Base-by-base conservation (phyloP, 1,140 invertebrate species). In the Zaprionus camerounensis region DNA sequence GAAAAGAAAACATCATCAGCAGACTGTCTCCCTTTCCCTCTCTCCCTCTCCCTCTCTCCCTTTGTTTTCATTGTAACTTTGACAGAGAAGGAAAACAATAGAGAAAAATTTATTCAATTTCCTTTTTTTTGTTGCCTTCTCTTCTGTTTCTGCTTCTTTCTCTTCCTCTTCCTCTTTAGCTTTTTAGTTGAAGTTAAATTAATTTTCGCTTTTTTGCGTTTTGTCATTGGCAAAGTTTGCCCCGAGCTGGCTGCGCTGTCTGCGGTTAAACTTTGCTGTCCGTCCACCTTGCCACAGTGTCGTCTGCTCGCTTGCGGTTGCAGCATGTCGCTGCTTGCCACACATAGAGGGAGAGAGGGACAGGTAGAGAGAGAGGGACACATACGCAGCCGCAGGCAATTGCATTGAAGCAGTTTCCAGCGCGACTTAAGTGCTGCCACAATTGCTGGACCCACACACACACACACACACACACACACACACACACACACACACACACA, bases 391-490 rank as follows among this genome's bases (percentile, higher is more conserved):
- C 46, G 12, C 81, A 83, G 61, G 80, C 81, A 76, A 83, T 75
- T 80, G 80, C 83, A 78, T 80, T 86, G 76, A 26, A 80, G 62
- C 66, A 68, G 68, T 86, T 69, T 86, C 44, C 71, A 69, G 46
- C 67, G 62, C 82, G 44, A 36, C 41, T 79, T 58, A 76, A 83
- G 76, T 80, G 75, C 65, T 51, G 76, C 65, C 59, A 55, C 82
- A 85, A 71, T 71, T 75, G 73, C 73, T 34, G 17, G 20, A 68
- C 36, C 41, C 59, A 49, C 41, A 58, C 38, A 66, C 41, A 63
- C 15, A 22, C 34, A 22, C 53, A 56, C 22, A 46, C 56, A 53
- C 15, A 20, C 6, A 6, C 0, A 28, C 26, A 38, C 15, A 24
- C 5, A 26, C 3, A 66, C 15, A 46, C 12, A n/a, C n/a, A n/a